A percentile compares a stretch with the other conserved stretches of the same genome.
Evolutionary conservation across 2,888 invertebrate species (phyloP).

Genomic region (Sarcophaga carnaria): DNA sequence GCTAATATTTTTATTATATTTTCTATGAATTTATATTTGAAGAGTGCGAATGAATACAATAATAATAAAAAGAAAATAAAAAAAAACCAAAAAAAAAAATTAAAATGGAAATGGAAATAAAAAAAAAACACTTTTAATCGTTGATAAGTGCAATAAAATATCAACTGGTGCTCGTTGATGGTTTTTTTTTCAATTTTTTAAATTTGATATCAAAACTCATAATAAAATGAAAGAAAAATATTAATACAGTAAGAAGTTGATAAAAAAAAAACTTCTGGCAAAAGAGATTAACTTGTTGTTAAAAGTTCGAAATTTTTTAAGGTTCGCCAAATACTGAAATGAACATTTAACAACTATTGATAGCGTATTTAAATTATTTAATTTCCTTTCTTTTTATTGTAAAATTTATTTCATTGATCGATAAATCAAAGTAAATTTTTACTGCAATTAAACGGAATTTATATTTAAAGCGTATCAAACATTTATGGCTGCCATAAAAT

Average conservation of each 20-base stretch:
- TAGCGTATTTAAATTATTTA: background rate
- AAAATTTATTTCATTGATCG: too few species aligned
- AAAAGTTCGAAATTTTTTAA: background rate
- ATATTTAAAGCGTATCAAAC: too few species aligned
- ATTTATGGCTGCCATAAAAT: too few species aligned
- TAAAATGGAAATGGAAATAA: background rate
- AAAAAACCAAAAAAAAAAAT: too few species aligned
- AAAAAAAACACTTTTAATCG: conserved; percentile 54
- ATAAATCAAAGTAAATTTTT: too few species aligned
- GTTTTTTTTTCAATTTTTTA: conserved; percentile 37
- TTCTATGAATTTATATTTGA: conserved; percentile 46
- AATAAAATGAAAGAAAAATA: conserved; percentile 30
- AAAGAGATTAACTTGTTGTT: too few species aligned
- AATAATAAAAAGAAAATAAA: background rate
- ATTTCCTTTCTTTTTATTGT: background rate
- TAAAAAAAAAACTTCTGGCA: background rate
- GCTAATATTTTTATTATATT: conserved; percentile 36
- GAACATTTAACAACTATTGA: background rate
- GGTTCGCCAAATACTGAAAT: background rate
- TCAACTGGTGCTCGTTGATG: background rate
- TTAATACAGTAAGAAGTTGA: conserved; percentile 23
- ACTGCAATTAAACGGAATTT: too few species aligned
- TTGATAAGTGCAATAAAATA: conserved; percentile 60
- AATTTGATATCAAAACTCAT: conserved; percentile 53
- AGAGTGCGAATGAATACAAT: conserved; percentile 36